Percentiles rank a stretch among this genome's conserved stretches.
These are phyloP conservation scores for Drosophila nigromelanica DNA, from an alignment of 1,140 invertebrate species.

Conservation along the genomic window DNA sequence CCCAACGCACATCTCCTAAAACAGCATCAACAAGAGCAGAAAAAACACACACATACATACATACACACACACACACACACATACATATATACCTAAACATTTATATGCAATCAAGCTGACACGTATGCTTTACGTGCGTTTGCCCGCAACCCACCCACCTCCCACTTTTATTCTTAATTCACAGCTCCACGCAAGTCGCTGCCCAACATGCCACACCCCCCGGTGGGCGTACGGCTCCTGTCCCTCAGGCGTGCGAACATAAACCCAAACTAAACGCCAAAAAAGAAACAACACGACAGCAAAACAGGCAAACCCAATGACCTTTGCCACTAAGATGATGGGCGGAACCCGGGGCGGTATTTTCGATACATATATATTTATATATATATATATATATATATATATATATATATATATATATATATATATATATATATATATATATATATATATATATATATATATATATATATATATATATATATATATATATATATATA, in stretches of 20 bases:
- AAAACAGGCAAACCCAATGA: constrained; percentile 52
- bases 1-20: background rate
- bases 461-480: too few species aligned
- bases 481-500: too few species aligned
- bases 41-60: constrained; percentile 18
- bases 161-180: background rate
- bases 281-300: constrained; percentile 40
- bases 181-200: constrained; percentile 10
- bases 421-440: too few species aligned
- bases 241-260: constrained; percentile 16
- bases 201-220: constrained; percentile 62
- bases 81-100: constrained; percentile 38
- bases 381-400: background rate
- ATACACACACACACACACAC: constrained; percentile 16
- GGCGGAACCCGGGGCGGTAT: constrained; percentile 20
- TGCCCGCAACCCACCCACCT: constrained; percentile 9
- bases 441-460: too few species aligned
- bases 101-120: constrained; percentile 79
- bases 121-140: constrained; percentile 70
- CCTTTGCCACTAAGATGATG: constrained; percentile 65
- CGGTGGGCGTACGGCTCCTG: too few species aligned
- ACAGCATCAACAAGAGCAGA: constrained; percentile 5
- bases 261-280: constrained; percentile 51
- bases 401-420: too few species aligned
- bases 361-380: background rate